phyloP scores from a whole-genome alignment of 2,888 invertebrate genomes.

The Pyrochroa serraticornis region DNA sequence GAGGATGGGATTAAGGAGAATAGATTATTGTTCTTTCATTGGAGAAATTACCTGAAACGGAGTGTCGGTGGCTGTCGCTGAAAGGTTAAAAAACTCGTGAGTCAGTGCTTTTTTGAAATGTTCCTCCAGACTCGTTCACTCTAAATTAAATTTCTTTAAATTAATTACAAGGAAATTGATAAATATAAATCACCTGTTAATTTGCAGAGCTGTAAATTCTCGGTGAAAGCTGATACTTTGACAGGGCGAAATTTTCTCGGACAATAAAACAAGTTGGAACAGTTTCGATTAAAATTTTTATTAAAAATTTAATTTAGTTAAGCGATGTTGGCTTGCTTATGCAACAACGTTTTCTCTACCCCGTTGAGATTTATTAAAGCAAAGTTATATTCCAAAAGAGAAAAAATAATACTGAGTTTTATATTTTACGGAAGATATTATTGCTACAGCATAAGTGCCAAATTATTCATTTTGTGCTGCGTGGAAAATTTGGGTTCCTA shows the following conservation, averaged over 20 bases:
- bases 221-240: constrained; percentile 8
- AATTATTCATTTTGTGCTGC: constrained; percentile 1
- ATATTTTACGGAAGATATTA: constrained; percentile 7
- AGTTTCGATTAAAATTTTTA: constrained; percentile 28
- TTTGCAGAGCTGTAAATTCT: constrained; percentile 10
- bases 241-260: constrained; percentile 12
- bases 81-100: too few species aligned
- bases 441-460: neutral
- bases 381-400: constrained; percentile 8
- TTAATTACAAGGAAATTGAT: neutral
- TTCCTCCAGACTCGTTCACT: too few species aligned
- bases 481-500: neutral
- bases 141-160: neutral
- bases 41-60: constrained; percentile 18
- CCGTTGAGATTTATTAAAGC: constrained; percentile 17
- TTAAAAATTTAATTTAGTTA: constrained; percentile 29
- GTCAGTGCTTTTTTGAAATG: too few species aligned
- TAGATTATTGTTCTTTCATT: constrained; percentile 25
- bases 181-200: constrained; percentile 9
- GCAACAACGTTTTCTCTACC: constrained; percentile 16
- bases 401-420: neutral
- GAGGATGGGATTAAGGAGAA: constrained; percentile 7
- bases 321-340: constrained; percentile 18
- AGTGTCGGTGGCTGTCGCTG: too few species aligned
- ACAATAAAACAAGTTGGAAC: constrained; percentile 14